Evolutionary conservation across 1,140 invertebrate genomes (phyloP).

Genomic region (Cheumatopsyche charites): DNA sequence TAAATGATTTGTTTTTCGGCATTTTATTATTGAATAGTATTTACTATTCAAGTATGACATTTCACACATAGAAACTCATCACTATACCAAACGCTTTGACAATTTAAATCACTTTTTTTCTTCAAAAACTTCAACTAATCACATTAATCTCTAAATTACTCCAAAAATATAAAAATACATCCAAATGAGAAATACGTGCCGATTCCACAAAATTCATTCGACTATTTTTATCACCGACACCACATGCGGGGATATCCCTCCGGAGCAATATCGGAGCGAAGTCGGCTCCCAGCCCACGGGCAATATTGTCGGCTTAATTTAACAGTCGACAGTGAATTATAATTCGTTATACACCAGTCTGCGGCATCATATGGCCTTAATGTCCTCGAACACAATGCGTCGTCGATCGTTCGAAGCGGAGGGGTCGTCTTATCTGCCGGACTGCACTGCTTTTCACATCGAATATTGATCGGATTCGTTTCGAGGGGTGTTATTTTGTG

Average conservation of each 20-base stretch:
- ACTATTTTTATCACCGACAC: not conserved
- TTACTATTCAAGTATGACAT: no score
- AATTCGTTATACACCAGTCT: conserved; percentile 12
- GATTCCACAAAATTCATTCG: not conserved
- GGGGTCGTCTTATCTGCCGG: conserved; percentile 6
- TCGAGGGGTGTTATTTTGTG: no score
- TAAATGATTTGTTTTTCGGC: no score
- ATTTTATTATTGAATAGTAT: no score
- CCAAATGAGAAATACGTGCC: conserved; percentile 1
- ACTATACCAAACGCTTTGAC: no score
- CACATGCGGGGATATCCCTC: not conserved
- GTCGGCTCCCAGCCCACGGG: not conserved
- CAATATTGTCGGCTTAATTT: conserved; percentile 25
- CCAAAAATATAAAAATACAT: no score
- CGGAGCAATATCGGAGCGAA: not conserved
- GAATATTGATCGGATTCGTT: no score
- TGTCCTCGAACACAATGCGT: conserved; percentile 13
- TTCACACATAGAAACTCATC: no score
- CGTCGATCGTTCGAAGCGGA: not conserved
- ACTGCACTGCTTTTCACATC: not conserved
- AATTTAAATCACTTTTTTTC: no score
- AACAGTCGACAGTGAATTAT: conserved; percentile 27
- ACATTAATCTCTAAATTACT: no score
- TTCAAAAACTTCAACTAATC: no score
- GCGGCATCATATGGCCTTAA: conserved; percentile 26